Evolutionary conservation across 2,113 vertebrate genomes (phyloP), one percentile per base, ranked within the genome.

Genomic region (Perccottus glenii): DNA sequence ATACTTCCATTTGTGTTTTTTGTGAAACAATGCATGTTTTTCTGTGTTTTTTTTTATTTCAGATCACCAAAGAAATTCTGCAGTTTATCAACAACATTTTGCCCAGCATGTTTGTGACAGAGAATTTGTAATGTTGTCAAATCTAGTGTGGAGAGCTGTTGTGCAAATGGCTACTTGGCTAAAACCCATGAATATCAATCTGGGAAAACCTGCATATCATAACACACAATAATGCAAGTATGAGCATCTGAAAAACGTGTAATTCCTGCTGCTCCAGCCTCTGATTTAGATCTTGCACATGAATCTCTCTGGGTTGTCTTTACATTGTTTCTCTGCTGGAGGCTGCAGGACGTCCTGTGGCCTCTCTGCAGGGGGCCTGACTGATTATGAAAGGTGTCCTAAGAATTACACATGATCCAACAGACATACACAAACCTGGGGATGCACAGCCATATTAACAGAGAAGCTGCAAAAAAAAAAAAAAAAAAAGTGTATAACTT

Each of bases 321-420:
- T 46, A 67, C 70, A 65, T 70, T 3, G 7, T 38, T 60, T 58
- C 74, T 47, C 43, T 45, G 46, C 66, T 59, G 64, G 63, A 42
- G 32, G 42, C 67, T 67, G 72, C 61, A 64, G 40, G 73, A 73
- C 64, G 49, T 80, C 83, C 72, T 55, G 64, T 33, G 51, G 43
- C 46, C 11, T 42, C 47, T 0, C 87, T 33, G 12, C 57, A 49
- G 81, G 85, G 58, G 57, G 42, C 7, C 19, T 19, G 19, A 36
- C 16, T 59, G 63, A 67, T 69, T 77, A 85, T 78, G 43, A 83
- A 85, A 77, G 68, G 56, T 75, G 64, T 77, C 72, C 56, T 68
- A 48, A 83, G 44, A 3, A 66, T 64, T 60, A 83, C 63, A 67
- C 42, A n/a, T 75, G 60, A 72, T 48, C 59, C 42, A 71, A 63